A percentile compares a stretch with the other conserved stretches of the same genome.
Evolutionary conservation across 1,140 invertebrate genomes (phyloP).

Genomic region (Subanguina moxae): DNA sequence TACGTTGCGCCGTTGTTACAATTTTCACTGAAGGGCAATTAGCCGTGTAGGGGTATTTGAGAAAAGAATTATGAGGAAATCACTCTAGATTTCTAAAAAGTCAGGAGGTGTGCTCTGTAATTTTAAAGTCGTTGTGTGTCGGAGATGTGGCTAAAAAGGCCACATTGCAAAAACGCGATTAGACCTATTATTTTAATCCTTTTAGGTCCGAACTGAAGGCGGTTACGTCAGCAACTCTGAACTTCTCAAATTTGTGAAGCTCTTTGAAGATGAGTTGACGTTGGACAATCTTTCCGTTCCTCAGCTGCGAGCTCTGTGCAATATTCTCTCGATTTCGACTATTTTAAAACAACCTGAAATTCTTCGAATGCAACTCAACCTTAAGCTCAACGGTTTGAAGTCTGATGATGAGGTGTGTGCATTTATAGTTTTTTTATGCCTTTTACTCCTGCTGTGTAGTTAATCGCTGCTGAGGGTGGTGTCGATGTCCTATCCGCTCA

Average conservation of each 20-base stretch:
- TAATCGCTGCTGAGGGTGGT: constrained; percentile 86
- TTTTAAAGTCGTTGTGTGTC: no score
- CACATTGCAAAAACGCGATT: no score
- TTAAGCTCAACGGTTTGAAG: constrained; percentile 81
- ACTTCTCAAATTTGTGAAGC: constrained; percentile 72
- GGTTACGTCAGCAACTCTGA: constrained; percentile 81
- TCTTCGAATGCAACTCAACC: constrained; percentile 82
- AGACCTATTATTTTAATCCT: no score
- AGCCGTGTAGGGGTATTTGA: no score
- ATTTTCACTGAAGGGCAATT: no score
- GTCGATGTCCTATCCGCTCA: constrained; percentile 78
- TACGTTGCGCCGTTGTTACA: no score
- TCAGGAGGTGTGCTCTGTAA: no score
- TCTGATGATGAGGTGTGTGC: constrained; percentile 81
- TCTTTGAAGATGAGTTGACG: constrained; percentile 98
- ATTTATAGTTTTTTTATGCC: no score
- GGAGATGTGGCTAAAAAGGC: no score
- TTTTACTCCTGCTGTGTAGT: constrained; percentile 63
- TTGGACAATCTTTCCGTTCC: constrained; percentile 82
- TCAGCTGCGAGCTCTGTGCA: constrained; percentile 85
- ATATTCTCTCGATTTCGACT: constrained; percentile 80
- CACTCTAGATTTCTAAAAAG: no score
- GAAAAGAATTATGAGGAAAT: no score
- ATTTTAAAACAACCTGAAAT: constrained; percentile 82
- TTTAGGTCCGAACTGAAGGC: constrained; percentile 68